Evolutionary conservation across 2,888 invertebrate genomes (phyloP).

Genomic region (Mantis religiosa): DNA sequence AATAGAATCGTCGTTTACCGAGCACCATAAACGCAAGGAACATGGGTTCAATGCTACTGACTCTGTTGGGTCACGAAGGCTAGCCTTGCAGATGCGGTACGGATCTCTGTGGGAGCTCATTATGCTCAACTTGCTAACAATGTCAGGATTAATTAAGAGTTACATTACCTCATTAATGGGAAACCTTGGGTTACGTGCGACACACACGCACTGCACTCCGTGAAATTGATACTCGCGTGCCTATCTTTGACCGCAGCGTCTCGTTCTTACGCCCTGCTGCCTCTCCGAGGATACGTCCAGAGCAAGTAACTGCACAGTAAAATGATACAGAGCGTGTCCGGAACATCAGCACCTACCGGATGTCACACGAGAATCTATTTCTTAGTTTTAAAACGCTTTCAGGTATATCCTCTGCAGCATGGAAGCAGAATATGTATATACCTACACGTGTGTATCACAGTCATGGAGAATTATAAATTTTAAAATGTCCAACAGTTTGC

Average conservation of each 20-base stretch:
- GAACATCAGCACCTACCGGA: neutral
- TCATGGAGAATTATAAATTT: too few relatives aligned
- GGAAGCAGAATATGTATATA: too few relatives aligned
- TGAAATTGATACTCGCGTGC: neutral
- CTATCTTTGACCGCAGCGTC: neutral
- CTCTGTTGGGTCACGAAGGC: neutral
- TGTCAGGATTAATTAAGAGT: neutral
- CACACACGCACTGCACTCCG: neutral
- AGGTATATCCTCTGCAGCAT: too few relatives aligned
- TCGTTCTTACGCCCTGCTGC: neutral
- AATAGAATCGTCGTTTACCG: neutral
- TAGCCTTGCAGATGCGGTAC: neutral
- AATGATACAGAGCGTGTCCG: neutral
- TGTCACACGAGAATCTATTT: neutral
- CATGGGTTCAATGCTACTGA: too few relatives aligned
- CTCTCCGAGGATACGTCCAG: neutral
- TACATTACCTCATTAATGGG: neutral
- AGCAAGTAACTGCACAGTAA: neutral
- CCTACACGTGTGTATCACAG: too few relatives aligned
- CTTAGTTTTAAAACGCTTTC: too few relatives aligned
- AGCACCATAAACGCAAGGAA: too few relatives aligned
- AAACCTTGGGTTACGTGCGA: neutral
- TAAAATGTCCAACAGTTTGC: too few relatives aligned
- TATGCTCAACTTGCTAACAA: neutral
- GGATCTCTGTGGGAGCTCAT: neutral